These are phyloP conservation scores for Hyaena hyaena DNA, from an alignment of 2,113 vertebrate genomes.

Conservation along the genomic window DNA sequence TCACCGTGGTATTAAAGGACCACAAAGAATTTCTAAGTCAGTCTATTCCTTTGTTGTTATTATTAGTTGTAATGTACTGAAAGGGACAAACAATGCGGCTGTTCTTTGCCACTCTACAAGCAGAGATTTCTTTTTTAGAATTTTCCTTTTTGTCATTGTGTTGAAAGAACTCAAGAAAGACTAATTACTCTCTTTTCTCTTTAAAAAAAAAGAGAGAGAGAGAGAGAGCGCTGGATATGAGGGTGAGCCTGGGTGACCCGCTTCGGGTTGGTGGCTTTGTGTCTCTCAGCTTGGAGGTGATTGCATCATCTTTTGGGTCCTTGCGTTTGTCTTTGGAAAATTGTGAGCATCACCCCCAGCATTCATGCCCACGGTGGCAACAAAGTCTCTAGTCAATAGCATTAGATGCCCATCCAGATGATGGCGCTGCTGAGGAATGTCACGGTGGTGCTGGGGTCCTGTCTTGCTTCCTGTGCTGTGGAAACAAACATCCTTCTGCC, in stretches of 20 bases:
- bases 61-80: neutral
- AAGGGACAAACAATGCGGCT: neutral
- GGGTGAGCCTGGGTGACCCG: neutral
- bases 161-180: slow-evolving; percentile 53
- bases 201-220: neutral
- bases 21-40: slow-evolving; percentile 14
- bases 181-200: slow-evolving; percentile 45
- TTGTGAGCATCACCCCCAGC: neutral
- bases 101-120: neutral
- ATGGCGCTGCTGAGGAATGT: fast-evolving
- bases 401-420: fast-evolving
- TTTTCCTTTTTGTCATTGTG: neutral
- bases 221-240: neutral
- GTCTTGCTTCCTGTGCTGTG: neutral
- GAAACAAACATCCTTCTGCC: neutral
- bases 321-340: neutral
- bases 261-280: neutral
- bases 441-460: neutral
- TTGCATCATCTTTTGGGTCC: neutral
- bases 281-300: neutral
- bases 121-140: slow-evolving; percentile 51
- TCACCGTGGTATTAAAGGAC: neutral
- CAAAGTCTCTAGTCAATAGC: neutral
- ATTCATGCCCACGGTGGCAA: neutral
- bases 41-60: neutral